Evolutionary conservation across 2,797 vertebrate genomes (phyloP).

Genomic region (Tamandua tetradactyla): DNA sequence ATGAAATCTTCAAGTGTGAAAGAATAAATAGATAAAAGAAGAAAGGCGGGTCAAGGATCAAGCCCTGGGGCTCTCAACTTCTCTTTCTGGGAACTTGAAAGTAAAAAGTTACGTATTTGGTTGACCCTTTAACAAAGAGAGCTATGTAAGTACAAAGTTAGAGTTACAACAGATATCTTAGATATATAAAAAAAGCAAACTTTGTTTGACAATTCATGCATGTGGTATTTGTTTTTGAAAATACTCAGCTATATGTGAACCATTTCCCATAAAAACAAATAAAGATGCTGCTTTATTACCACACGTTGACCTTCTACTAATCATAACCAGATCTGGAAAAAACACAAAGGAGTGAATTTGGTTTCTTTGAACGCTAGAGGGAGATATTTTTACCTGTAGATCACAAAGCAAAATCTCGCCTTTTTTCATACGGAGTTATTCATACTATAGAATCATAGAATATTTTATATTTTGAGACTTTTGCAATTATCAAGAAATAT

Average conservation of each 20-base stretch:
- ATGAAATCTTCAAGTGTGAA: background rate
- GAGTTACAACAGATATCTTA: slow-evolving; percentile 54
- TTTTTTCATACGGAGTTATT: background rate
- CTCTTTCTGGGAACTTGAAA: slow-evolving; percentile 48
- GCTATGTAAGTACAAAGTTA: slow-evolving; percentile 55
- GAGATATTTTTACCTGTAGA: slow-evolving; percentile 55
- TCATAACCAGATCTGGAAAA: slow-evolving; percentile 68
- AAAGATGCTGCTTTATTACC: slow-evolving; percentile 55
- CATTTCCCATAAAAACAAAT: slow-evolving; percentile 70
- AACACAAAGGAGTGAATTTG: background rate
- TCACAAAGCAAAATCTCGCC: background rate
- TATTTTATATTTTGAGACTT: slow-evolving; percentile 15
- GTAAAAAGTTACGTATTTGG: slow-evolving; percentile 53
- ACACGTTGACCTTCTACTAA: slow-evolving; percentile 55
- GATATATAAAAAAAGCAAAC: slow-evolving; percentile 42
- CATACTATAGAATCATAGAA: background rate
- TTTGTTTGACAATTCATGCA: slow-evolving; percentile 55
- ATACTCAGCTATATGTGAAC: slow-evolving; percentile 59
- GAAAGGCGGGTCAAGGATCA: background rate
- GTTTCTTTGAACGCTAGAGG: slow-evolving; percentile 73
- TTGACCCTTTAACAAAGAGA: slow-evolving; percentile 39
- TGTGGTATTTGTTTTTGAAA: slow-evolving; percentile 68
- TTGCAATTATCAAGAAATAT: slow-evolving; percentile 5
- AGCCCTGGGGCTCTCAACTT: background rate
- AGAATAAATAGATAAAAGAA: background rate